phyloP scores from a whole-genome alignment of 2,113 vertebrate genomes.

The Silurus glanis region DNA sequence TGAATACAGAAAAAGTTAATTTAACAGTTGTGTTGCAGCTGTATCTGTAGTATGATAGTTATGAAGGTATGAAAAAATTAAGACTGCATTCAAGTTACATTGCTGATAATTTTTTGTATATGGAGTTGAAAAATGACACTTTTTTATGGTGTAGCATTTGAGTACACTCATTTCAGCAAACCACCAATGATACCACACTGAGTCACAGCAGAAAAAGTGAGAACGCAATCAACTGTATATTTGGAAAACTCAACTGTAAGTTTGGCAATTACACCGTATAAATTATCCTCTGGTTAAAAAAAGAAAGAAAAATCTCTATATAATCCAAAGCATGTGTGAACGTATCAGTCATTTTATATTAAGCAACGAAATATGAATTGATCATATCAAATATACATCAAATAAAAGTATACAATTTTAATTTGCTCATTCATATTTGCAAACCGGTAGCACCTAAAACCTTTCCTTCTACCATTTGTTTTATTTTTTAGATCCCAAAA shows the following conservation, averaged over 20 bases:
- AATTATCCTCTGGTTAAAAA: neutral
- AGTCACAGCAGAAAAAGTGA: conserved; percentile 40
- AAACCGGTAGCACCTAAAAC: neutral
- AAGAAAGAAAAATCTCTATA: neutral
- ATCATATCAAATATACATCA: too few species aligned
- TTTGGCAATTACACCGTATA: conserved; percentile 8
- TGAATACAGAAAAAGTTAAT: conserved; percentile 58
- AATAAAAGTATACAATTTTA: neutral
- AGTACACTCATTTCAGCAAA: conserved; percentile 36
- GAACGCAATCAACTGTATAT: conserved; percentile 22
- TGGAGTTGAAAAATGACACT: conserved; percentile 6
- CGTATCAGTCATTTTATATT: neutral
- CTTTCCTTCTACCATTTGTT: neutral
- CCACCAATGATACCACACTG: conserved; percentile 34
- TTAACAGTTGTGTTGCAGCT: conserved; percentile 27
- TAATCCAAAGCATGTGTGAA: neutral
- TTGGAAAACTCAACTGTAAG: conserved; percentile 23
- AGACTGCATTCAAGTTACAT: neutral
- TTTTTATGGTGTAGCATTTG: neutral
- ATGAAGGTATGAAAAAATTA: conserved; percentile 35
- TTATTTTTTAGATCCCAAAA: conserved; percentile 12
- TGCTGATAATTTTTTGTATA: conserved; percentile 2
- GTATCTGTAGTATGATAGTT: conserved; percentile 52
- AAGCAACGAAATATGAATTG: neutral
- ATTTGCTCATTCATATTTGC: neutral